Conservation (phyloP, 2,888 invertebrate genomes). For the Dicyrtoma fusca region DNA sequence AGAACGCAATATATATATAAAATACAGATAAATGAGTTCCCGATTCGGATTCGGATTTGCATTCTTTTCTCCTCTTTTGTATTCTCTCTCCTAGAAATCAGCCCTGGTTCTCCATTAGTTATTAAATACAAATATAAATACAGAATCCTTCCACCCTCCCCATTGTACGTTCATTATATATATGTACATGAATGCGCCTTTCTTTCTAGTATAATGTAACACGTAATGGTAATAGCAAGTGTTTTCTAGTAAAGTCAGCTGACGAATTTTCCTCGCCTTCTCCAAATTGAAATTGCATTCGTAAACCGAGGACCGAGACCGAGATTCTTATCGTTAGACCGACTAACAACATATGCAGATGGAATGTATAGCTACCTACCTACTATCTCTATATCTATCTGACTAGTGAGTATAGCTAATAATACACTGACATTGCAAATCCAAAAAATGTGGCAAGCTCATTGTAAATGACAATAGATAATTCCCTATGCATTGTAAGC, state of each 20-base stretch:
- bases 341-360: too few species aligned
- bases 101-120: conserved; percentile 28
- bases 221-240: conserved; percentile 43
- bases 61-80: conserved; percentile 1
- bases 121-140: conserved; percentile 14
- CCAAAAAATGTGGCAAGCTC: too few species aligned
- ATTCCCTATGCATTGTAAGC: too few species aligned
- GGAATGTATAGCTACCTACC: background rate
- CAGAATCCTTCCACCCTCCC: conserved; percentile 22
- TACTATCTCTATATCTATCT: too few species aligned
- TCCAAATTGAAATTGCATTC: too few species aligned
- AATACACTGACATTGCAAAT: too few species aligned
- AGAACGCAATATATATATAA: conserved; percentile 17
- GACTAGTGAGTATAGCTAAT: background rate
- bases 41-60: background rate
- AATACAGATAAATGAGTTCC: conserved; percentile 11
- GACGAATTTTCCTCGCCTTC: conserved; percentile 33
- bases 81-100: conserved; percentile 2
- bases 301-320: too few species aligned
- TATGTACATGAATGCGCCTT: conserved; percentile 11
- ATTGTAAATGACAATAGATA: too few species aligned
- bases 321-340: conserved; percentile 12
- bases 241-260: conserved; percentile 45
- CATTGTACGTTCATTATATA: background rate
- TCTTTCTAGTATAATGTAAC: too few species aligned